Conservation (phyloP, 2,113 vertebrate species). For the Egretta garzetta region DNA sequence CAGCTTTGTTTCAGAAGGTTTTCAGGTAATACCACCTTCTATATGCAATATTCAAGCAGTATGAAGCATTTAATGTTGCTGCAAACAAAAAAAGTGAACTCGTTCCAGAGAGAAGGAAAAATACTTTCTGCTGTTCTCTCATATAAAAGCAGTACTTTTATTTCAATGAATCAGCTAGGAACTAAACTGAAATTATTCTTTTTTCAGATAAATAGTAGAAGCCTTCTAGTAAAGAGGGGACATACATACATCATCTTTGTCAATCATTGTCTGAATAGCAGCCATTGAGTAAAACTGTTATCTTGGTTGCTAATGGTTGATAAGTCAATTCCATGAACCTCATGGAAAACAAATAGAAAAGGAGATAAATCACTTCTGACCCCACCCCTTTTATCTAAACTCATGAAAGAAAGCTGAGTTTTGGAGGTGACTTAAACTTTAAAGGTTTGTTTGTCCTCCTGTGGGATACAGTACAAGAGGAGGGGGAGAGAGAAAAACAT, state of each 20-base stretch:
- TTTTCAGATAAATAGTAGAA: neutral
- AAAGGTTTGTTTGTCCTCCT: neutral
- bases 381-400: neutral
- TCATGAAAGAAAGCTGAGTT: neutral
- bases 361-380: neutral
- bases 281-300: conserved; percentile 27
- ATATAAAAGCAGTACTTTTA: neutral
- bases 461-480: neutral
- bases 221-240: neutral
- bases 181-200: neutral
- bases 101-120: neutral
- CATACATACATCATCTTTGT: conserved; percentile 18
- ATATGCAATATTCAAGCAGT: neutral
- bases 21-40: neutral
- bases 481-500: neutral
- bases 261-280: conserved; percentile 20
- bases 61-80: neutral
- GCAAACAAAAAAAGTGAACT: conserved; percentile 2
- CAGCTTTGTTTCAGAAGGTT: neutral
- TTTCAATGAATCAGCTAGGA: neutral
- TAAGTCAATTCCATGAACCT: neutral
- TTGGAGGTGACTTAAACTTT: neutral
- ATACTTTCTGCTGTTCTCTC: neutral
- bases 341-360: neutral
- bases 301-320: neutral